These are phyloP conservation scores for Pogonophryne albipinna DNA, from an alignment of 2,797 vertebrate genomes.

Conservation along the genomic window DNA sequence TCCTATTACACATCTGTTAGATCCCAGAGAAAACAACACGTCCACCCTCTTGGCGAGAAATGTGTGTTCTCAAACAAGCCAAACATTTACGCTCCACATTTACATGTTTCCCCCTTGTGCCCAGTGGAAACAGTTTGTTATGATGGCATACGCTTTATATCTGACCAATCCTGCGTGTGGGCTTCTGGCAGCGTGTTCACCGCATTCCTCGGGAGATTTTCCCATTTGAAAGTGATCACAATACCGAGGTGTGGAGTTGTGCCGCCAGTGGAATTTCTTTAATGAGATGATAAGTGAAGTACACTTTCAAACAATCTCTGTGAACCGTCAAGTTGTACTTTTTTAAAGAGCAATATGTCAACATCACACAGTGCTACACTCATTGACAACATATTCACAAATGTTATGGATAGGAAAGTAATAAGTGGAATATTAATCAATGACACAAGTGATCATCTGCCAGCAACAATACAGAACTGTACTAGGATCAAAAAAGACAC, in stretches of 20 bases:
- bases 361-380: too few species aligned
- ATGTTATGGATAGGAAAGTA: too few species aligned
- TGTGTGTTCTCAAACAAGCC: conserved; percentile 72
- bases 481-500: too few species aligned
- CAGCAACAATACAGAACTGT: too few species aligned
- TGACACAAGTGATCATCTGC: too few species aligned
- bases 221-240: conserved; percentile 78
- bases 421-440: too few species aligned
- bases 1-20: conserved; percentile 66
- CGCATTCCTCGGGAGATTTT: conserved; percentile 78
- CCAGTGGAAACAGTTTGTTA: conserved; percentile 77
- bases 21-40: conserved; percentile 65
- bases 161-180: conserved; percentile 76
- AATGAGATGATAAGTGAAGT: conserved; percentile 51
- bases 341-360: not conserved
- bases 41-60: conserved; percentile 62
- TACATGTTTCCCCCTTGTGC: conserved; percentile 75
- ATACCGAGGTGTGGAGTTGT: conserved; percentile 70
- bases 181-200: conserved; percentile 65
- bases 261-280: conserved; percentile 51
- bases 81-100: conserved; percentile 79
- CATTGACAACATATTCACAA: too few species aligned
- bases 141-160: conserved; percentile 73
- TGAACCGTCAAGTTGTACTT: conserved; percentile 17
- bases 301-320: conserved; percentile 53